Percentiles rank a stretch among this genome's conserved stretches.
Evolutionary conservation across 1,140 invertebrate species (phyloP).

Genomic region (Cyclargus thomasi): DNA sequence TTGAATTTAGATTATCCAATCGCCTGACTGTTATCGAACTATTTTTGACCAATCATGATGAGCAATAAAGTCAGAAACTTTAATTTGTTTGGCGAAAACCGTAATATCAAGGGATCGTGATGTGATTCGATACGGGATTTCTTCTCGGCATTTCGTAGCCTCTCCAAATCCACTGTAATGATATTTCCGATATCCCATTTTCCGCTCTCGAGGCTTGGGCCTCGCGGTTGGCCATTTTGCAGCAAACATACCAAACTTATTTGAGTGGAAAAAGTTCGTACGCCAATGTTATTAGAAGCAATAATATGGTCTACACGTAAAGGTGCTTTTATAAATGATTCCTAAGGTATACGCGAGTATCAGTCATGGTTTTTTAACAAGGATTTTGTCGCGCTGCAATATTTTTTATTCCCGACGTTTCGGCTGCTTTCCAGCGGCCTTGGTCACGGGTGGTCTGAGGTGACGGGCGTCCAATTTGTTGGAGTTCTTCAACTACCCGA

Average conservation of each 20-base stretch:
- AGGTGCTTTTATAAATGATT: no score
- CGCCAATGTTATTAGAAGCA: no score
- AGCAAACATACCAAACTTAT: not conserved
- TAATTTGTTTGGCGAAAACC: conserved; percentile 13
- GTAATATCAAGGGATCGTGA: conserved; percentile 12
- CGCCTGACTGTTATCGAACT: not conserved
- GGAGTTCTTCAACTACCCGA: no score
- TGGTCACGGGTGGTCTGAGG: no score
- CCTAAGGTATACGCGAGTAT: no score
- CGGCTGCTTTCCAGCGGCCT: no score
- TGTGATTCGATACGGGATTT: conserved; percentile 13
- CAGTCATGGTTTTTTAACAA: no score
- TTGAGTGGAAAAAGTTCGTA: not conserved
- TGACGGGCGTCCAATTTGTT: no score
- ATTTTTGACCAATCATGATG: not conserved
- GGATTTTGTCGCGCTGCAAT: no score
- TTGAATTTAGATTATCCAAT: not conserved
- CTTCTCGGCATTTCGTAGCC: conserved; percentile 2
- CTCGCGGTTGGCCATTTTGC: not conserved
- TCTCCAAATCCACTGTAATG: conserved; percentile 9
- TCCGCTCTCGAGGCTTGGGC: not conserved
- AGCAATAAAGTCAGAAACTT: conserved; percentile 8
- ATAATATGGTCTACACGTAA: no score
- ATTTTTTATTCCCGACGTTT: no score
- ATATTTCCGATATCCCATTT: conserved; percentile 9